phyloP scores from a whole-genome alignment of 2,797 vertebrate species.

The Lacerta bilineata region DNA sequence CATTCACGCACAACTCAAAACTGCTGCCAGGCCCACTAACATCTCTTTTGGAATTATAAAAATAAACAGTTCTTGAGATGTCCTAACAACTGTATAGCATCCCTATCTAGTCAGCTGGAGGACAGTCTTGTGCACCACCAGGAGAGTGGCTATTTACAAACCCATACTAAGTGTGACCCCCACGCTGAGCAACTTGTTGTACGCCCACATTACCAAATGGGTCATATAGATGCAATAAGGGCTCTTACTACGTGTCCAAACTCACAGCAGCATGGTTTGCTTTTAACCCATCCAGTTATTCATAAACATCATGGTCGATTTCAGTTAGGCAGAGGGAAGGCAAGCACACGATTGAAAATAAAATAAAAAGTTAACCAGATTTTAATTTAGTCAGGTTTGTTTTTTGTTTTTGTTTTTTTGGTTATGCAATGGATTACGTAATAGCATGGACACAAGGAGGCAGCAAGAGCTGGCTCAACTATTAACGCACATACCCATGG shows the following conservation, averaged over 20 bases:
- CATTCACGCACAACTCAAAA: too few species aligned
- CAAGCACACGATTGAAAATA: not conserved
- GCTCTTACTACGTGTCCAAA: not conserved
- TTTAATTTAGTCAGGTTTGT: not conserved
- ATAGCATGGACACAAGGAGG: not conserved
- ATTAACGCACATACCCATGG: not conserved
- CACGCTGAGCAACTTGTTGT: not conserved
- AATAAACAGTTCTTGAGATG: too few species aligned
- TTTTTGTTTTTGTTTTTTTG: not conserved
- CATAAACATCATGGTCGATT: not conserved
- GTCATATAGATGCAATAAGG: not conserved
- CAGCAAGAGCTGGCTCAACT: not conserved
- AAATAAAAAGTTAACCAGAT: not conserved
- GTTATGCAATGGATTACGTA: not conserved
- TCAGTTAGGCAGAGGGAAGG: not conserved
- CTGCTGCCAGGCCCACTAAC: too few species aligned
- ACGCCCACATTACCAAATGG: not conserved
- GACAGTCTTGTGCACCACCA: not conserved
- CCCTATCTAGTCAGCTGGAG: not conserved
- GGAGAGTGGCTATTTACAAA: not conserved
- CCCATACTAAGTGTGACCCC: not conserved
- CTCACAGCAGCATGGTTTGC: not conserved
- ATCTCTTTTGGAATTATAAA: too few species aligned
- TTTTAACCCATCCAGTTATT: not conserved
- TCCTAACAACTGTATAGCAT: not conserved